Base-by-base conservation (phyloP, 2,797 vertebrate genomes). In the Alcedo quadribrachys region DNA sequence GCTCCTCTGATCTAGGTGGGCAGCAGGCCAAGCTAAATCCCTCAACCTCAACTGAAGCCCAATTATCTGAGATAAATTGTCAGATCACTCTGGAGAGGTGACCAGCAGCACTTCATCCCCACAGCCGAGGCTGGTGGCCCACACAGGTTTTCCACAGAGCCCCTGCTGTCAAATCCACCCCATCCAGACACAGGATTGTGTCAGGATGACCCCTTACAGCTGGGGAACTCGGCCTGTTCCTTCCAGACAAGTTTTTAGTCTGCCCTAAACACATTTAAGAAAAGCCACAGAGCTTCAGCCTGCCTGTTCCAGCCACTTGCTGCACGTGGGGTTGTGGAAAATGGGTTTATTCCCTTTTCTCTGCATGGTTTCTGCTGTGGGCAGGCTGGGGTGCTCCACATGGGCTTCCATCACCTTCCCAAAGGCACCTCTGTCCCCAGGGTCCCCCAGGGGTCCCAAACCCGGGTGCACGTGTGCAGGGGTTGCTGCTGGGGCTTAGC, bases 61-160 rank as follows among this genome's bases (percentile, higher is more conserved):
- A 95, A 93, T 95, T 95, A 95, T 85, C 63, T 70, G 90, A 81
- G 77, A 93, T 74, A 91, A 95, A 92, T 80, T 95, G 94, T 94
- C 91, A 91, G 74, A 92, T 86, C 25, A 45, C 33, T 70, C 57
- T 6, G 2, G 30, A 70, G 85, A 65, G 27, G 43, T 43, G 42
- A 79, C 84, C 77, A 79, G 24, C 37, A 43, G 76, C 86, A 67
- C 65, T 84, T 94, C 73, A 89, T 81, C 83, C 67, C 88, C 45
- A 30, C 40, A 90, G 32, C 8, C 40, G 19, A 61, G 20, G 21
- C 42, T 54, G 19, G 28, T 79, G 60, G 83, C 30, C 77, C 76
- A 81, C 79, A 79, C 5, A 62, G 32, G 50, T 85, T 37, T 35
- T 81, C 50, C 12, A 15, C 30, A 50, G 60, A 57, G 5, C 16